Evolutionary conservation across 2,113 vertebrate genomes (phyloP).

Genomic region (Ovis canadensis): DNA sequence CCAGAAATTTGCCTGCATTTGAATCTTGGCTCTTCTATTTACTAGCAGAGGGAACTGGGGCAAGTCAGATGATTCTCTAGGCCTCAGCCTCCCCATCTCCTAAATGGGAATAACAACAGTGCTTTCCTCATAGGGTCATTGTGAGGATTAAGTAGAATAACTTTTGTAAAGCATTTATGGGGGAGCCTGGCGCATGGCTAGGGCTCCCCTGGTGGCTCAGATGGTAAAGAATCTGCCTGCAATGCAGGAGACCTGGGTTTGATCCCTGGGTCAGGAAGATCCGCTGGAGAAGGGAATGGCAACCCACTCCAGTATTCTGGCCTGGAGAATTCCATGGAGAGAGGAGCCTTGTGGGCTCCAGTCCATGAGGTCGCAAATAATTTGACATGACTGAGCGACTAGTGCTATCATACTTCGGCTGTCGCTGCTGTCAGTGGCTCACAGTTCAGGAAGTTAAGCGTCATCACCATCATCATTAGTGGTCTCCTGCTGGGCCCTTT

Average conservation of each 20-base stretch:
- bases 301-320: neutral
- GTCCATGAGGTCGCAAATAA: neutral
- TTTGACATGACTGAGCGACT: neutral
- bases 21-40: neutral
- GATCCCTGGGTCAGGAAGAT: neutral
- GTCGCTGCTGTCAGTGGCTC: neutral
- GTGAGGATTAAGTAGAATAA: neutral
- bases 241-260: neutral
- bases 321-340: neutral
- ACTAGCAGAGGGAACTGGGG: neutral
- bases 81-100: neutral
- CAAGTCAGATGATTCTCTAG: neutral
- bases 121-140: neutral
- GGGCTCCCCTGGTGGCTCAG: neutral
- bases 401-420: neutral
- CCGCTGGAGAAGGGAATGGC: neutral
- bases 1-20: neutral
- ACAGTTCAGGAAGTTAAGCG: neutral
- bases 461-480: neutral
- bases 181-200: neutral
- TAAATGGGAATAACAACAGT: neutral
- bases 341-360: neutral
- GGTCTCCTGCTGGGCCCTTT: neutral
- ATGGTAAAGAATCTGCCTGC: neutral
- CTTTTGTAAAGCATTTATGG: neutral